A percentile compares a stretch with the other conserved stretches of the same genome.
Evolutionary conservation across 2,888 invertebrate species (phyloP).

Genomic region (Griposia aprilina): DNA sequence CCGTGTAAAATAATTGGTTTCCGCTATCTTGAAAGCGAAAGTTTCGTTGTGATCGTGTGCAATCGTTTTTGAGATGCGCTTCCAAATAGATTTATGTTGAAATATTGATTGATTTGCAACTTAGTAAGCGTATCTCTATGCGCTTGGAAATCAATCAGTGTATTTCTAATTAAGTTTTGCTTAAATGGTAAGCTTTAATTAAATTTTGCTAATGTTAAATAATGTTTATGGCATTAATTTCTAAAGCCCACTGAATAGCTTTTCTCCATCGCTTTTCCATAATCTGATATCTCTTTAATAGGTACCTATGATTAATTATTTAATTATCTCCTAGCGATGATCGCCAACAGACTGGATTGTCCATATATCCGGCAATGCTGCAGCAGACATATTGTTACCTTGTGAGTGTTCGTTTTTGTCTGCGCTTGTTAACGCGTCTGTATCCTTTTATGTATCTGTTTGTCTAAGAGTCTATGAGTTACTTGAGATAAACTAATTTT

Average conservation of each 20-base stretch:
- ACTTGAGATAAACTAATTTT: too few species aligned
- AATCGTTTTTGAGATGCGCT: conserved; percentile 18
- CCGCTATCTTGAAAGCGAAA: conserved; percentile 35
- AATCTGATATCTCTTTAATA: neutral
- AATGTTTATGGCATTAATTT: neutral
- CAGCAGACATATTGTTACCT: too few species aligned
- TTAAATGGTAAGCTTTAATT: neutral
- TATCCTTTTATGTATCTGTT: too few species aligned
- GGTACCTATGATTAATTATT: too few species aligned
- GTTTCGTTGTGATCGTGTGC: conserved; percentile 10
- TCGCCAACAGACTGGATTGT: too few species aligned
- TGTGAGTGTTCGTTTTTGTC: too few species aligned
- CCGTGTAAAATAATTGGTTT: conserved; percentile 28
- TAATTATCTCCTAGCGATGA: too few species aligned
- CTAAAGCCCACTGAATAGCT: neutral
- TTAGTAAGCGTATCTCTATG: neutral
- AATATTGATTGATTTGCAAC: conserved; percentile 24
- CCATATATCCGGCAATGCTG: too few species aligned
- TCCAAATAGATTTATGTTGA: conserved; percentile 13
- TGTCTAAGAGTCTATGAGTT: too few species aligned
- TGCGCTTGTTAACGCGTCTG: too few species aligned
- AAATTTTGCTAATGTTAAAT: neutral
- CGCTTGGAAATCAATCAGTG: conserved; percentile 10
- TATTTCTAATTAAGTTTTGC: neutral
- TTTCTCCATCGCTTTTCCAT: neutral